Percentiles rank a stretch among this genome's conserved stretches.
phyloP scores from a whole-genome alignment of 2,888 invertebrate genomes.

The Pecten maximus region DNA sequence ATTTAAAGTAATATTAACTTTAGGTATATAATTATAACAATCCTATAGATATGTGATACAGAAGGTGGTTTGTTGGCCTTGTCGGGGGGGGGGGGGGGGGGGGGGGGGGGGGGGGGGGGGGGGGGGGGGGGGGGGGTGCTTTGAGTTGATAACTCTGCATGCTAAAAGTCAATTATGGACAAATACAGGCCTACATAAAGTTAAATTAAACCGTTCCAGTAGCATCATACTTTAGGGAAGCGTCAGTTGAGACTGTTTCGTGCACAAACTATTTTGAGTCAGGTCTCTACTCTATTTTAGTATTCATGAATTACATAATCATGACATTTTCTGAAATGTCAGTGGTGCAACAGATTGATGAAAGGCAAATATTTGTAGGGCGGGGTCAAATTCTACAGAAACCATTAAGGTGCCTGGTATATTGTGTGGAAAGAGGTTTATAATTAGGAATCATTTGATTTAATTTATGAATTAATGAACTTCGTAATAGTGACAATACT shows the following conservation, averaged over 20 bases:
- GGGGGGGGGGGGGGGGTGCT: no score
- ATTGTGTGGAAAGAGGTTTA: neutral
- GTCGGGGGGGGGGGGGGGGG: no score
- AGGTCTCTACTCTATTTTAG: neutral
- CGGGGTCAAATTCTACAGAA: neutral
- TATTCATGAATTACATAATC: constrained; percentile 25
- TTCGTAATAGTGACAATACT: no score
- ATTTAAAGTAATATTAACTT: neutral
- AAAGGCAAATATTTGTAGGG: neutral
- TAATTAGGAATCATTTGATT: neutral
- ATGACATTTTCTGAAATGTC: neutral
- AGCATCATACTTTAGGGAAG: neutral
- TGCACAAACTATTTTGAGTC: neutral
- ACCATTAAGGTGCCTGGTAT: neutral
- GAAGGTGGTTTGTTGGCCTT: no score
- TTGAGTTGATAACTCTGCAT: neutral
- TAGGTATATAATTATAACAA: neutral
- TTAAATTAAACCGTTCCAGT: neutral
- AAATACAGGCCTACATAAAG: neutral
- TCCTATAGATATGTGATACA: neutral
- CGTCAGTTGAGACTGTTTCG: neutral
- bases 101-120: no score
- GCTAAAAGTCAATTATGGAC: neutral
- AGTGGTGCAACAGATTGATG: constrained; percentile 6
- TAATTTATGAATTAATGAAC: neutral